phyloP scores from a whole-genome alignment of 2,113 vertebrate genomes.

The Triplophysa rosa region DNA sequence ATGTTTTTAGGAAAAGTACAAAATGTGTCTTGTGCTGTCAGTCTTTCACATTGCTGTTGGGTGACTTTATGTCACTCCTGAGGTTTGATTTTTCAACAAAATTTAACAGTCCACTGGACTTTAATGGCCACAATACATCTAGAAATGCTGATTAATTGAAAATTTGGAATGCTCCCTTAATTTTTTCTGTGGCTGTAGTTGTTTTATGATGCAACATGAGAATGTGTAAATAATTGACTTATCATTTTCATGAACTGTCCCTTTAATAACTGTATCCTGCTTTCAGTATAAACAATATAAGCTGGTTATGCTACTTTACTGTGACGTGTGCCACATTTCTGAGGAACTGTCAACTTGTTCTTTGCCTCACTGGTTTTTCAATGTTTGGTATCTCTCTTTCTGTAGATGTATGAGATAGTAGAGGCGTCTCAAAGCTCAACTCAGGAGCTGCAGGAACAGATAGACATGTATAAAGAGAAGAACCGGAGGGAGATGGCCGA shows the following conservation, averaged over 20 bases:
- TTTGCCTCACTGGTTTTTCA: neutral
- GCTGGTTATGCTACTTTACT: neutral
- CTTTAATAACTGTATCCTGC: neutral
- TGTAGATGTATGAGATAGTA: conserved; percentile 88
- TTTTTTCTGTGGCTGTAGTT: no score
- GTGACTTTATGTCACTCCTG: no score
- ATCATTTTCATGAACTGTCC: neutral
- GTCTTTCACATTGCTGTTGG: no score
- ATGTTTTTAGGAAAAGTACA: no score
- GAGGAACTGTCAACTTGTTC: neutral
- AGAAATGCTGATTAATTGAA: no score
- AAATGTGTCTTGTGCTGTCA: no score
- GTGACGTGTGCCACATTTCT: neutral
- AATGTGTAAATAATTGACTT: no score
- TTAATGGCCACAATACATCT: no score
- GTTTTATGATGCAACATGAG: no score
- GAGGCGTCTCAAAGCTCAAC: conserved; percentile 83
- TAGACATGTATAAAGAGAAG: conserved; percentile 91
- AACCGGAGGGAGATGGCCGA: conserved; percentile 83
- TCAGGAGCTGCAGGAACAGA: conserved; percentile 88
- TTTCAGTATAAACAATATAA: neutral
- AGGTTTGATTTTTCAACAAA: no score
- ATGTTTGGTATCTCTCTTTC: conserved; percentile 19
- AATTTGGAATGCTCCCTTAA: no score
- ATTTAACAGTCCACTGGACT: no score